Evolutionary conservation across 2,888 invertebrate genomes (phyloP), one percentile per base, ranked within the genome.

Genomic region (Agrypnus murinus): DNA sequence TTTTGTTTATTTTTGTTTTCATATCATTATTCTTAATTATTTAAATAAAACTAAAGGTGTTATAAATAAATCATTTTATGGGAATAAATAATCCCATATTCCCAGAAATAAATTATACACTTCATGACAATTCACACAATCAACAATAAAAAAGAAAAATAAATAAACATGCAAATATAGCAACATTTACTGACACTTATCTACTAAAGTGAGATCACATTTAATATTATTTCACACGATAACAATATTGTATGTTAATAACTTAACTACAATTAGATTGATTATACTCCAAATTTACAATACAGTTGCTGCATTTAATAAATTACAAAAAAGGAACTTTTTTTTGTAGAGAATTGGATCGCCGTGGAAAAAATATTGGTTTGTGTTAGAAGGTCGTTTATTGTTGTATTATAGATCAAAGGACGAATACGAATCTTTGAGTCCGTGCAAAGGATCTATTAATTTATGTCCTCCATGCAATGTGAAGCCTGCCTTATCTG

Each of bases 291-390:
- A 25, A 25, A 25, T 25, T 5, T 25, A n/a, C n/a, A n/a, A n/a
- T n/a, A n/a, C n/a, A n/a, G n/a, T n/a, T n/a, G n/a, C n/a, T n/a
- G n/a, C n/a, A n/a, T n/a, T n/a, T n/a, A n/a, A n/a, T n/a, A n/a
- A n/a, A n/a, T n/a, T n/a, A n/a, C n/a, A n/a, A n/a, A n/a, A n/a
- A n/a, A n/a, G n/a, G n/a, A n/a, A 40, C 19, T 12, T 5, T 62
- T 34, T 12, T 48, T 82, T 81, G 59, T 69, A 86, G 86, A 81
- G 84, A 76, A 81, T 85, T 84, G 84, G 85, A 66, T 81, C 84
- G 38, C 84, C 86, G 1, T 89, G 88, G 87, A 88, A 87, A 77
- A 86, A 85, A 71, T 87, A 87, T 78, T 89, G 88, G 88, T 89
- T 88, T 74, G 88, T 89, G 0, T 77, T 89, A 65, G 88, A 89